Conservation (phyloP, 2,113 vertebrate genomes). For the Dromas ardeola region DNA sequence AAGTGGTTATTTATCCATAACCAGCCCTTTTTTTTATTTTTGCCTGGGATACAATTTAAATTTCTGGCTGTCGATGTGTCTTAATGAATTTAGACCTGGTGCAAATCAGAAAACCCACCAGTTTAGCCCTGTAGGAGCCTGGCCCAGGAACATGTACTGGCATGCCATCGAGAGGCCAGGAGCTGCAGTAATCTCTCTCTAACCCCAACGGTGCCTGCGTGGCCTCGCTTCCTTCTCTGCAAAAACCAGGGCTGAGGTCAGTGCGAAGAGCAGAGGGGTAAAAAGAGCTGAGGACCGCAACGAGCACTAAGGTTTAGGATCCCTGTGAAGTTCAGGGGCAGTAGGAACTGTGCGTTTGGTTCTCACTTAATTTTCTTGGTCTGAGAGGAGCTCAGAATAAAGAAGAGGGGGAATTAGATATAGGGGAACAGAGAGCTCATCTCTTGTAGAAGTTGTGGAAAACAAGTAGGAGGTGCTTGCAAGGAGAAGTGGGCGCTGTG, state of each 20-base stretch:
- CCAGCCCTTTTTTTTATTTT: not conserved
- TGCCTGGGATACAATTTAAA: not conserved
- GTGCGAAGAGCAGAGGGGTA: not conserved
- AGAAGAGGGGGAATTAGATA: not conserved
- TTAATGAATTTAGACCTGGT: not conserved
- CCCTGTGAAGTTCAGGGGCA: not conserved
- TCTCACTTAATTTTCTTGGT: not conserved
- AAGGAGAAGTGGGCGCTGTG: accelerated
- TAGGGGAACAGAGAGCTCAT: not conserved
- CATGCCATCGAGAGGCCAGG: not conserved
- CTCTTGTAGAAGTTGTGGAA: not conserved
- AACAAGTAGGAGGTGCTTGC: not conserved
- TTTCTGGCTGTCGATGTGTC: not conserved
- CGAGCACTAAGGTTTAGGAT: not conserved
- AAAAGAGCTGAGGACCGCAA: not conserved
- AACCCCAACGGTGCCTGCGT: not conserved
- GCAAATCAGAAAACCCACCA: not conserved
- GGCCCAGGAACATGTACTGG: not conserved
- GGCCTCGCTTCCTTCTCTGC: not conserved
- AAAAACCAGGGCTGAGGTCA: not conserved
- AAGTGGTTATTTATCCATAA: not conserved
- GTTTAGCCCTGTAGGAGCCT: not conserved
- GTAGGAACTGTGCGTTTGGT: accelerated
- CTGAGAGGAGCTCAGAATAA: not conserved
- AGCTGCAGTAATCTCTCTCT: not conserved